Conservation (phyloP, 2,113 vertebrate species). For the Riparia riparia region DNA sequence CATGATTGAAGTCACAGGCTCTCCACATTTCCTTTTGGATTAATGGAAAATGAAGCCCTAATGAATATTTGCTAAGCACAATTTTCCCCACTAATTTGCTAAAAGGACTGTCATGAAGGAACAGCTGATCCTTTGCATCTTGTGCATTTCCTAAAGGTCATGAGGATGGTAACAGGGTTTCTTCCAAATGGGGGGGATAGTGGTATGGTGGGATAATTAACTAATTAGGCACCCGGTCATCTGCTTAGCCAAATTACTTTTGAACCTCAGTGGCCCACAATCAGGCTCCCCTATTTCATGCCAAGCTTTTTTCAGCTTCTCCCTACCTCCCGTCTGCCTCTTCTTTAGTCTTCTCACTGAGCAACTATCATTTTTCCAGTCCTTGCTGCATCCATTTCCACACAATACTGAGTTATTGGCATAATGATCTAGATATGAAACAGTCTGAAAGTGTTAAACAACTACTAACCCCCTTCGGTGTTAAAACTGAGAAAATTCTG, state of each 20-base stretch:
- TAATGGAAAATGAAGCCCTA: constrained; percentile 75
- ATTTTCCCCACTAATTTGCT: constrained; percentile 72
- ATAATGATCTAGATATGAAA: background rate
- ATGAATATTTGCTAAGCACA: constrained; percentile 77
- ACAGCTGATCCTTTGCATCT: constrained; percentile 63
- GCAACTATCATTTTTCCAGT: background rate
- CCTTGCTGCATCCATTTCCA: background rate
- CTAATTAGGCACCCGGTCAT: constrained; percentile 44
- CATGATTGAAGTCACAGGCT: constrained; percentile 71
- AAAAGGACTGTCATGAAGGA: constrained; percentile 65
- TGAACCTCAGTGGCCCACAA: constrained; percentile 39
- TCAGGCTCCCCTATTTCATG: constrained; percentile 38
- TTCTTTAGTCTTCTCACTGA: background rate
- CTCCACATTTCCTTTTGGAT: constrained; percentile 73
- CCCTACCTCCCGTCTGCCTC: background rate
- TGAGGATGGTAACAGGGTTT: constrained; percentile 19
- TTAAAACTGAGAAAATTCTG: constrained; percentile 32
- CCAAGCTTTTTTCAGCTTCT: constrained; percentile 16
- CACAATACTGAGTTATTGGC: constrained; percentile 14
- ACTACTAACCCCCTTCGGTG: constrained; percentile 20
- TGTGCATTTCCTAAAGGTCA: constrained; percentile 46
- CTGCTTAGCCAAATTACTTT: constrained; percentile 64
- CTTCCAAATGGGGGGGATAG: constrained; percentile 13
- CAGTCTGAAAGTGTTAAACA: constrained; percentile 60
- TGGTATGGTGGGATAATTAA: constrained; percentile 43